Evolutionary conservation across 2,113 vertebrate species (phyloP).

Genomic region (Pygathrix nemaeus): DNA sequence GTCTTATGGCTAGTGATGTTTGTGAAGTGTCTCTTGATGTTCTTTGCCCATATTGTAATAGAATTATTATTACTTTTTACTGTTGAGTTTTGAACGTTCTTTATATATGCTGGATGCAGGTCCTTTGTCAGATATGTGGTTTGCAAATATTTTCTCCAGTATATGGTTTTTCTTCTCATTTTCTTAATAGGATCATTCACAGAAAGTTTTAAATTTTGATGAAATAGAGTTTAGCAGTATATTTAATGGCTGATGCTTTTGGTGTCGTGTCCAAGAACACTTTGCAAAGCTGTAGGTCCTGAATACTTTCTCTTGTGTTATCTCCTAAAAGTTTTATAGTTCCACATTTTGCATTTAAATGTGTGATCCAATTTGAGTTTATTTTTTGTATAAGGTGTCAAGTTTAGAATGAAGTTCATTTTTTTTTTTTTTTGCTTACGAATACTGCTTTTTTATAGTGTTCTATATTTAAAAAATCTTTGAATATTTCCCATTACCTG

Average conservation of each 20-base stretch:
- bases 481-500: neutral
- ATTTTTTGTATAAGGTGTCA: neutral
- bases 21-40: neutral
- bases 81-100: neutral
- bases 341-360: conserved; percentile 12
- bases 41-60: neutral
- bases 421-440: neutral
- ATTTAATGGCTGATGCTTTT: neutral
- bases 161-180: neutral
- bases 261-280: neutral
- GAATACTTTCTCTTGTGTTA: conserved; percentile 1
- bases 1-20: neutral
- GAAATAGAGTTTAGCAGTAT: neutral
- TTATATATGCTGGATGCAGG: neutral
- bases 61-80: neutral
- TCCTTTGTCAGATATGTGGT: neutral
- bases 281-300: neutral
- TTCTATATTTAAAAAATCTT: neutral
- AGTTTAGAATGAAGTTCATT: conserved; percentile 2
- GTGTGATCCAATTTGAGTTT: neutral
- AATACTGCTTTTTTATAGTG: neutral
- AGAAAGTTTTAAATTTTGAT: conserved; percentile 11
- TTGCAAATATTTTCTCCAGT: conserved; percentile 10
- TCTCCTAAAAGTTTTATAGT: neutral
- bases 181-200: neutral